Conservation (phyloP, 2,113 vertebrate species). For the Pavo muticus region DNA sequence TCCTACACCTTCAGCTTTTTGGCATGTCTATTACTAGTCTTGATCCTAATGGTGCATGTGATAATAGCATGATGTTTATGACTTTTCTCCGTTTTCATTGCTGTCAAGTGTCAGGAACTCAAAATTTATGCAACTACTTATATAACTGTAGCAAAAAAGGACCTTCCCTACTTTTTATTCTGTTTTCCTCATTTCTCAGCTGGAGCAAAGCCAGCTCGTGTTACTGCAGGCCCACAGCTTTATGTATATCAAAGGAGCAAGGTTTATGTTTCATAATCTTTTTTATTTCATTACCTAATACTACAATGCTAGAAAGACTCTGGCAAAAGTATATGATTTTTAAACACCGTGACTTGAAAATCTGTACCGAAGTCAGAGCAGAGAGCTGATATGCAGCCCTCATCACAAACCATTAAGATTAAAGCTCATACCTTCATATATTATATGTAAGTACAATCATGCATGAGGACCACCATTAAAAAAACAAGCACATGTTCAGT, state of each 20-base stretch:
- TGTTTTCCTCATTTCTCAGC: background rate
- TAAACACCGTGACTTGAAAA: background rate
- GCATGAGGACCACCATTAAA: background rate
- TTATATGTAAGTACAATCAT: background rate
- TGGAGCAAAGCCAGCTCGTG: constrained; percentile 7
- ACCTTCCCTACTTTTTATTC: background rate
- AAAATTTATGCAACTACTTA: constrained; percentile 22
- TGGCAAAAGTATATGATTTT: background rate
- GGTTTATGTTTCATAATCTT: background rate
- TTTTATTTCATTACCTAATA: background rate
- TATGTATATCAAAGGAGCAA: background rate
- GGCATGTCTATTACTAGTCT: background rate
- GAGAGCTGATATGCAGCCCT: background rate
- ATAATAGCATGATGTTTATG: background rate
- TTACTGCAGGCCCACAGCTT: background rate
- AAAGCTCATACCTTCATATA: background rate
- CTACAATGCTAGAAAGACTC: background rate
- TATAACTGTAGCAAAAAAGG: background rate
- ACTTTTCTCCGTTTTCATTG: constrained; percentile 27
- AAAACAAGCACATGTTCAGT: background rate
- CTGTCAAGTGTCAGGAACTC: background rate
- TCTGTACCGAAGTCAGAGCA: background rate
- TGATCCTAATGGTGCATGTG: background rate
- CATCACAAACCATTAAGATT: background rate
- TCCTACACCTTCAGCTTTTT: background rate